Percentiles rank a stretch among this genome's conserved stretches.
Conservation (phyloP, 2,113 vertebrate species). For the Oryzias melastigma region DNA sequence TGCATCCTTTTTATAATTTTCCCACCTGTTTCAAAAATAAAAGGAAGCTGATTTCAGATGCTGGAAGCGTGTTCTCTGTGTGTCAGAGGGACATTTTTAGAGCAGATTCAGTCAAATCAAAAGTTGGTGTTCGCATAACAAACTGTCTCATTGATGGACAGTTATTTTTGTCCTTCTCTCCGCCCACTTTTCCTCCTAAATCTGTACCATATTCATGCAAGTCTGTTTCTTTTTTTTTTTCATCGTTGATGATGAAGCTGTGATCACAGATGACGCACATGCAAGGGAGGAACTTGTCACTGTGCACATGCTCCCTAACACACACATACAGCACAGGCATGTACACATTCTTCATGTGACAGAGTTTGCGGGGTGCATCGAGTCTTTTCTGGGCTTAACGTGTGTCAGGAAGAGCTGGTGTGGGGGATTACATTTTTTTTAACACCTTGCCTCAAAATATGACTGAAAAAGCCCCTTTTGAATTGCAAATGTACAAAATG, state of each 20-base stretch:
- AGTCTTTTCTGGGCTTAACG: conserved; percentile 29
- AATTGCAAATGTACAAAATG: too few species aligned
- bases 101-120: neutral
- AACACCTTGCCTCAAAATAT: neutral
- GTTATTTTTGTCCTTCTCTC: conserved; percentile 21
- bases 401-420: conserved; percentile 22
- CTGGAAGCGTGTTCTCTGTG: neutral
- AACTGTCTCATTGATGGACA: conserved; percentile 43
- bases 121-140: neutral
- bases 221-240: conserved; percentile 36
- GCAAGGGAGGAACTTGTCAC: conserved; percentile 30
- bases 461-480: conserved; percentile 8
- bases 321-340: conserved; percentile 3
- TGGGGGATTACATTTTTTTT: conserved; percentile 43
- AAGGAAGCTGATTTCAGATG: neutral
- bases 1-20: neutral
- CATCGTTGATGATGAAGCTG: conserved; percentile 21
- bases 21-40: neutral
- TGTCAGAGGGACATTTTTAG: neutral
- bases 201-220: conserved; percentile 26
- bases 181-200: conserved; percentile 25
- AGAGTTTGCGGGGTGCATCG: conserved; percentile 15
- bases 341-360: conserved; percentile 13
- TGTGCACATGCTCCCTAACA: conserved; percentile 15
- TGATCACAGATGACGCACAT: conserved; percentile 57